Conservation (phyloP, 2,113 vertebrate genomes). For the Nycticryphes semicollaris region DNA sequence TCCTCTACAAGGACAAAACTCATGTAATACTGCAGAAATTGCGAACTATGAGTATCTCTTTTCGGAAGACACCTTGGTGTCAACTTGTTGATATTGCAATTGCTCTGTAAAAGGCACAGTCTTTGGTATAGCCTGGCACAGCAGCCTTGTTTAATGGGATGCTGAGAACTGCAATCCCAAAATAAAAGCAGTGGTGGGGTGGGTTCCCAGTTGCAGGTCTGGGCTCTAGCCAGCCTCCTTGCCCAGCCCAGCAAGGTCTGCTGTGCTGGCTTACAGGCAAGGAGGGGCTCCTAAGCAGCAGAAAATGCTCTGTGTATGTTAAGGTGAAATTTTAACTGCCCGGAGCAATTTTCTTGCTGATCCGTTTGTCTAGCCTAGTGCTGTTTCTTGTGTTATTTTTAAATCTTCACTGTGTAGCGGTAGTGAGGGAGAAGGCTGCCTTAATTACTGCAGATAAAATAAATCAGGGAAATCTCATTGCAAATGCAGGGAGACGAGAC, state of each 20-base stretch:
- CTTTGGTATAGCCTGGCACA: background rate
- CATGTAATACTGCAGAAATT: background rate
- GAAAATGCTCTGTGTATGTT: fast-evolving
- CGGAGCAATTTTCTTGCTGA: background rate
- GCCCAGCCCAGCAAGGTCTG: background rate
- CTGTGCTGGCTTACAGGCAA: background rate
- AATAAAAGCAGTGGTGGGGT: background rate
- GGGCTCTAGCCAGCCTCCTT: background rate
- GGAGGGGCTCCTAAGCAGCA: background rate
- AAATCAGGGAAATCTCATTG: conserved; percentile 74
- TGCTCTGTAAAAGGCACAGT: fast-evolving
- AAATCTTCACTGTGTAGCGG: conserved; percentile 1
- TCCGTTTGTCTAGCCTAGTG: background rate
- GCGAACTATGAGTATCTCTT: background rate
- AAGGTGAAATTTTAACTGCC: background rate
- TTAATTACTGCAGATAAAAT: conserved; percentile 79
- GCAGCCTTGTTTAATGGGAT: background rate
- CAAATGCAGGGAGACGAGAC: conserved; percentile 52
- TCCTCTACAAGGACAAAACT: background rate
- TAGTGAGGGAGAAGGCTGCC: conserved; percentile 18
- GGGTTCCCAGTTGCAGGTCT: background rate
- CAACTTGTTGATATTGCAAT: background rate
- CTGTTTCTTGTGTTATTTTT: conserved; percentile 54
- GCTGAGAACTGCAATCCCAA: background rate
- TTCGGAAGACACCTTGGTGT: background rate